phyloP scores from a whole-genome alignment of 2,113 vertebrate species.

The Poecilia latipinna region DNA sequence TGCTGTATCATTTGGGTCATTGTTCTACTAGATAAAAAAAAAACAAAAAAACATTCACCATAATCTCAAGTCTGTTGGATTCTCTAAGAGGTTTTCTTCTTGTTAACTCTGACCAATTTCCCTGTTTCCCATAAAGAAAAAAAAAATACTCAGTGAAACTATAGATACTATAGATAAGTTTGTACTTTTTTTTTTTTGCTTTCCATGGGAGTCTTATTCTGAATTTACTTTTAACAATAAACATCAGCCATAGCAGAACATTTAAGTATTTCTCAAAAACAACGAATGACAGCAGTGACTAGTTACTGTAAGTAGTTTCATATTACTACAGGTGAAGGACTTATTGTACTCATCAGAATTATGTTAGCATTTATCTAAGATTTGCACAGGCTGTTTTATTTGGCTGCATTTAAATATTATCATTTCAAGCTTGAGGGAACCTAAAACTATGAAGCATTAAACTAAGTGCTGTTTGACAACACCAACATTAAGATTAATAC shows the following conservation, averaged over 20 bases:
- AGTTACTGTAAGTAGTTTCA: constrained; percentile 17
- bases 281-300: constrained; percentile 14
- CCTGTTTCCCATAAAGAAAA: no score
- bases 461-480: constrained; percentile 49
- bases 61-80: no score
- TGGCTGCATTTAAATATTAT: constrained; percentile 36
- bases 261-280: constrained; percentile 6
- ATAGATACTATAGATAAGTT: neutral
- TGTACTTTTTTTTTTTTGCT: neutral
- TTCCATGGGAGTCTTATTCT: neutral
- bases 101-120: no score
- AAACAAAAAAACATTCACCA: no score
- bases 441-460: constrained; percentile 46
- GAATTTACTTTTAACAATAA: neutral
- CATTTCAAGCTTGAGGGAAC: constrained; percentile 48
- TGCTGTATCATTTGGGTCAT: no score
- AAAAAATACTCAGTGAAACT: neutral
- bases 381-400: constrained; percentile 39
- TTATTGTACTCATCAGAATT: constrained; percentile 45
- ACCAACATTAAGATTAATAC: constrained; percentile 68
- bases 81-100: no score
- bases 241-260: neutral
- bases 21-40: no score
- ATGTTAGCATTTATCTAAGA: constrained; percentile 40
- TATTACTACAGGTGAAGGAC: constrained; percentile 33